Conservation (phyloP, 35 echinoderm and acorn worm genomes). For the Ptychodera flava region DNA sequence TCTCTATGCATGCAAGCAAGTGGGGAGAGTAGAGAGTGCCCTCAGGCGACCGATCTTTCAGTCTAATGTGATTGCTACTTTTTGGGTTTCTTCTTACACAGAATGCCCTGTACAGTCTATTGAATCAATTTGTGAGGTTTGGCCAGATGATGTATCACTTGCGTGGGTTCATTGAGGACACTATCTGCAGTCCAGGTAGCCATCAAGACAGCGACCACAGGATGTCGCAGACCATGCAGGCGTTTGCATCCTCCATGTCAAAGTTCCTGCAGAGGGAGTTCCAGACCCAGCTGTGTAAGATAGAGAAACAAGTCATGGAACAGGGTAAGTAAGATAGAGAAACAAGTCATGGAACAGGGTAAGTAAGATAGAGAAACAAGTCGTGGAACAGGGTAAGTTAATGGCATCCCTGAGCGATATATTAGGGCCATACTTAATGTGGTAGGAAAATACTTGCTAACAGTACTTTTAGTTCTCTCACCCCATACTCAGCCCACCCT, state of each 20-base stretch:
- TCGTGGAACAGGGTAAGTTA: conserved; percentile 58
- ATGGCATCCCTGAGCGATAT: no score
- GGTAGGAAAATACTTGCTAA: no score
- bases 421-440: no score
- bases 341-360: conserved; percentile 64
- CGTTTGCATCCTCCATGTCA: conserved; percentile 51
- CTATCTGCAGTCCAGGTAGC: neutral
- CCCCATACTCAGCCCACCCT: no score
- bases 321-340: conserved; percentile 70
- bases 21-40: no score
- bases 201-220: neutral
- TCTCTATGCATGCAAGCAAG: no score
- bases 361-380: conserved; percentile 38
- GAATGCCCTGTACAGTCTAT: conserved; percentile 18
- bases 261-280: conserved; percentile 47
- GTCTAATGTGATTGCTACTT: no score
- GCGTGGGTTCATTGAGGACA: conserved; percentile 20
- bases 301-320: conserved; percentile 47
- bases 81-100: no score
- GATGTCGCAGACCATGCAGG: conserved; percentile 47
- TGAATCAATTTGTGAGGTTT: conserved; percentile 12
- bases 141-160: conserved; percentile 9
- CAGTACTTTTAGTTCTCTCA: no score
- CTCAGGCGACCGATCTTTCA: no score
- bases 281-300: conserved; percentile 10